phyloP scores from a whole-genome alignment of 2,797 vertebrate genomes.

The Alosa sapidissima region DNA sequence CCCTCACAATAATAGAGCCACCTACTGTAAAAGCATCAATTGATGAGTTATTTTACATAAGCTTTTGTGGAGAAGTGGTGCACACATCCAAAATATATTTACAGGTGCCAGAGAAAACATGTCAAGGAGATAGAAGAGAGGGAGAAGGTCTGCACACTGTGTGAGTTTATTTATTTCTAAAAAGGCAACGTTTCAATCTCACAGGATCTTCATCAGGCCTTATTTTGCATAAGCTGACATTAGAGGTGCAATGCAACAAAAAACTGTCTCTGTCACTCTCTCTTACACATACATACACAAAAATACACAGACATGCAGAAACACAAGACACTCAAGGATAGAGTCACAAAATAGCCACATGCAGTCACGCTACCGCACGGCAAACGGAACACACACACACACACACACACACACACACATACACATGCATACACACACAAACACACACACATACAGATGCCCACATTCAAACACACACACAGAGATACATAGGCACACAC shows the following conservation, averaged over 20 bases:
- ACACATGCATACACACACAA: background rate
- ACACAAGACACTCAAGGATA: background rate
- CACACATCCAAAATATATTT: too few species aligned
- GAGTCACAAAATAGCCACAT: slow-evolving; percentile 1
- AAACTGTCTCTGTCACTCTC: background rate
- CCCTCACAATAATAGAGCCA: background rate
- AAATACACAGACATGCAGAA: background rate
- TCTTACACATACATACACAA: background rate
- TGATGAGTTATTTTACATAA: background rate
- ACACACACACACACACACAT: background rate
- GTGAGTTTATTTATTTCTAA: too few species aligned
- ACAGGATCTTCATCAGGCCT: too few species aligned
- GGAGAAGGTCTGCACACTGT: too few species aligned
- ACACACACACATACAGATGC: too few species aligned
- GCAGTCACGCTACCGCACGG: background rate
- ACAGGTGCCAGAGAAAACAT: too few species aligned
- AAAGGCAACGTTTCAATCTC: too few species aligned
- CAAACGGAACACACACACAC: background rate
- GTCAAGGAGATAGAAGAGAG: too few species aligned
- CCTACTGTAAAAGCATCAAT: background rate
- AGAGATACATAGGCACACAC: background rate
- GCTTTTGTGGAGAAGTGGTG: too few species aligned
- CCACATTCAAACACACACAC: background rate
- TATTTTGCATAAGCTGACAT: background rate
- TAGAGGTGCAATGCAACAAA: background rate